Base-by-base conservation (phyloP, 2,888 invertebrate genomes). In the Acleris cristana region DNA sequence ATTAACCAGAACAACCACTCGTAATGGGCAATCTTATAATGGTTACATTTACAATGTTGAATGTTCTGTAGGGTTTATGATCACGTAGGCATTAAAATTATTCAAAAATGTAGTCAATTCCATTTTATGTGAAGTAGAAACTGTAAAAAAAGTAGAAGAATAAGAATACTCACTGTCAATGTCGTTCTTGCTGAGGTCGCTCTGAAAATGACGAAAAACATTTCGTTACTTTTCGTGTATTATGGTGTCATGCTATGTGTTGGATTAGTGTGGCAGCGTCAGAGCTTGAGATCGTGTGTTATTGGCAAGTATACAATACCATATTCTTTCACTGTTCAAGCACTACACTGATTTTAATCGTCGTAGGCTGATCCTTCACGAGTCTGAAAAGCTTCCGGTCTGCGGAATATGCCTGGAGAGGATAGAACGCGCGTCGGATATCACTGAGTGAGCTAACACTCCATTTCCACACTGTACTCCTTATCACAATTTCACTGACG, bases 171-270 rank as follows among this genome's bases (percentile, higher is more conserved):
- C 94, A 97, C 97, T 96, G 95, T 97, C 97, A 91, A 97, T 90
- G 92, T 97, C 97, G 94, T 95, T 96, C 93, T 96, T 95, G 94
- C 95, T 96, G 90, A 97, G 95, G 94, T 97, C 96, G 93, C 96
- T 96, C 97, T 97, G 95, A 85, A 95, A 95, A 90, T 92, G 82
- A 92, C 79, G 83, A 93, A 92, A 92, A 89, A 89, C 68, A 88
- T 85, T 86, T 84, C 82, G 84, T 90, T 92, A 92, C 74, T 87
- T 67, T 82, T 84, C 83, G 84, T 83, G 78, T 82, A 23, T 48
- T 53, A 58, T 67, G 63, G 66, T 81, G 78, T 83, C 79, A 83
- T 85, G 80, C 79, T 81, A 79, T 82, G 82, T 86, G 82, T 85
- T 71, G 74, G 75, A 77, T 76, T 78, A 72, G 71, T 67, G 70